A percentile compares a stretch with the other conserved stretches of the same genome.
Conservation (phyloP, 2,888 invertebrate species). For the Sepiola atlantica region DNA sequence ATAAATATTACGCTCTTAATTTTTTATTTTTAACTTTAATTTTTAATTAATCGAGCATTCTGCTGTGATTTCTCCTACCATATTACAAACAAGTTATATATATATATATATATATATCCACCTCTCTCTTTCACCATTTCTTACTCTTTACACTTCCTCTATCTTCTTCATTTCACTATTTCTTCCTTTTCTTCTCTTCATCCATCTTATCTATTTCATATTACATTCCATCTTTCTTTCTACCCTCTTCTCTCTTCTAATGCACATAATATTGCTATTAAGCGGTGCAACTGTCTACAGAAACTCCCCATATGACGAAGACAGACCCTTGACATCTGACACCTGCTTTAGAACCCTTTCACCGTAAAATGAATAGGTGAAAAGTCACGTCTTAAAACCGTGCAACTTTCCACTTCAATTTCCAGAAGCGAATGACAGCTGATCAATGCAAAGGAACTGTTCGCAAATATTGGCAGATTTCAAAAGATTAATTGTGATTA, state of each 20-base stretch:
- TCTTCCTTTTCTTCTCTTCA: too few species aligned
- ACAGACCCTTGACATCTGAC: not conserved
- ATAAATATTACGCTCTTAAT: too few species aligned
- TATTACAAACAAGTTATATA: too few species aligned
- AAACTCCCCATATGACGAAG: not conserved
- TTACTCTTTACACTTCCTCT: too few species aligned
- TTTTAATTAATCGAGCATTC: too few species aligned
- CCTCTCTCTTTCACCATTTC: too few species aligned
- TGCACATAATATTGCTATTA: not conserved
- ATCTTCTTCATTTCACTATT: too few species aligned
- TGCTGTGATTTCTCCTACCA: too few species aligned
- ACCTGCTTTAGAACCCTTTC: not conserved
- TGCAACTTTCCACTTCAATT: not conserved
- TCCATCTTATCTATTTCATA: too few species aligned
- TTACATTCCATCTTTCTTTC: not conserved
- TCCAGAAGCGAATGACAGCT: not conserved
- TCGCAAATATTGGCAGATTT: not conserved
- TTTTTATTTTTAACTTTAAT: too few species aligned
- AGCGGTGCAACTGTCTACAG: not conserved
- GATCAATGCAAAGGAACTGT: not conserved
- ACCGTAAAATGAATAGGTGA: not conserved
- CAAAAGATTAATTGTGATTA: not conserved
- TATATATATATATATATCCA: too few species aligned
- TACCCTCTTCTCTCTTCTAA: not conserved
- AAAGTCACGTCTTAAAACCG: not conserved